These are phyloP conservation scores for Salticus scenicus DNA, from an alignment of 2,888 invertebrate species.

Conservation along the genomic window DNA sequence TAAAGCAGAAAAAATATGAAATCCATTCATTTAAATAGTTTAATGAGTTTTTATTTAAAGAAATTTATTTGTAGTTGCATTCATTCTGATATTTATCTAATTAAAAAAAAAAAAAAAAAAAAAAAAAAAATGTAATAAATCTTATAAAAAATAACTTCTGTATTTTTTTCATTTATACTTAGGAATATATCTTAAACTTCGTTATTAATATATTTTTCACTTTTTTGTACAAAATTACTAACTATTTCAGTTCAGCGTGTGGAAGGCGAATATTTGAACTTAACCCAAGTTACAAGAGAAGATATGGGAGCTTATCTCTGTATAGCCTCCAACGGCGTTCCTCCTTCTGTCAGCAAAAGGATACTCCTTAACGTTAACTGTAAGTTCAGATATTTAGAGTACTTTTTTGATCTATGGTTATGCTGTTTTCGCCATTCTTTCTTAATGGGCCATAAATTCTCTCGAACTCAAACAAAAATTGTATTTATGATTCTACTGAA, in stretches of 20 bases:
- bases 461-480: conserved; percentile 49
- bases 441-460: conserved; percentile 60
- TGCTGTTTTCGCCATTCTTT: conserved; percentile 37
- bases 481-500: conserved; percentile 47
- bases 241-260: conserved; percentile 67
- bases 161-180: too few relatives aligned
- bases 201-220: too few relatives aligned
- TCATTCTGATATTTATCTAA: too few relatives aligned
- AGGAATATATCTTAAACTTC: too few relatives aligned
- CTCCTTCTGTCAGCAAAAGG: conserved; percentile 74
- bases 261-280: conserved; percentile 72
- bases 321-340: conserved; percentile 75
- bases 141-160: too few relatives aligned
- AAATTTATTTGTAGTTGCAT: too few relatives aligned
- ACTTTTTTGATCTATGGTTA: conserved; percentile 51
- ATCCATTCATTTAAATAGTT: too few relatives aligned
- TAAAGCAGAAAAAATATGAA: too few relatives aligned
- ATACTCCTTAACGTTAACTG: conserved; percentile 76
- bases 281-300: conserved; percentile 71
- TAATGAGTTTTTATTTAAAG: too few relatives aligned
- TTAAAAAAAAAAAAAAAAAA: too few relatives aligned
- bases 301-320: conserved; percentile 73
- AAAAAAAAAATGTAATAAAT: too few relatives aligned
- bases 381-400: conserved; percentile 69
- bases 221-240: not conserved